Base-by-base conservation (phyloP, 2,888 invertebrate genomes). In the Eilema sororculum region DNA sequence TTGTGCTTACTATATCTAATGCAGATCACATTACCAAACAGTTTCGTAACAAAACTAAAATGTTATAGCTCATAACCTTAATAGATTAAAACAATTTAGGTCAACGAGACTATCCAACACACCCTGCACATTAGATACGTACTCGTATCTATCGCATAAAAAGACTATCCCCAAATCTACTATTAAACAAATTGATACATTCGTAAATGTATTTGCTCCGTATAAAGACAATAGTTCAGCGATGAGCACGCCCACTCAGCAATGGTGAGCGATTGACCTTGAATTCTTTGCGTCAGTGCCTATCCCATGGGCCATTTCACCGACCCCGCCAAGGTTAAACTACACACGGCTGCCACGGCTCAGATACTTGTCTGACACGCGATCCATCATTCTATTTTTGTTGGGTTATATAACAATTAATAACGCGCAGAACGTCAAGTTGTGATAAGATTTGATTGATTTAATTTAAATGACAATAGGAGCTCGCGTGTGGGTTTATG, bases 221-320 rank as follows among this genome's bases (percentile, higher is more conserved):
- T 75, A 71, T 77, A 81, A 78, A 85, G 77, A 84, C 80, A 84
- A 83, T 81, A 76, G 79, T 73, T 78, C 78, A 78, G 59, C 60
- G 81, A 81, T 79, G 80, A 78, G 80, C 79, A 76, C 83, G 76
- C 83, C 87, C 82, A 73, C 79, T n/a, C n/a, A 72, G 72, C 86
- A 83, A 87, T 86, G 81, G 85, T 81, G 84, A 78, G 83, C 81
- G 65, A 80, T 79, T 81, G 86, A 77, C 92, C 91, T 91, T 92
- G 89, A 83, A 57, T 84, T 76, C 73, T 78, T 84, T 88, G 82
- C 89, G 92, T 90, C 90, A 91, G 73, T 69, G 85, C 82, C 87
- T 85, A 82, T 88, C 87, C 87, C 85, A 85, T 83, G 80, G 80
- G 85, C 87, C 87, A 89, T 90, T 90, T 90, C 85, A 73, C 82